Evolutionary conservation across 2,113 vertebrate genomes (phyloP).

Genomic region (Myrmecobius fasciatus): DNA sequence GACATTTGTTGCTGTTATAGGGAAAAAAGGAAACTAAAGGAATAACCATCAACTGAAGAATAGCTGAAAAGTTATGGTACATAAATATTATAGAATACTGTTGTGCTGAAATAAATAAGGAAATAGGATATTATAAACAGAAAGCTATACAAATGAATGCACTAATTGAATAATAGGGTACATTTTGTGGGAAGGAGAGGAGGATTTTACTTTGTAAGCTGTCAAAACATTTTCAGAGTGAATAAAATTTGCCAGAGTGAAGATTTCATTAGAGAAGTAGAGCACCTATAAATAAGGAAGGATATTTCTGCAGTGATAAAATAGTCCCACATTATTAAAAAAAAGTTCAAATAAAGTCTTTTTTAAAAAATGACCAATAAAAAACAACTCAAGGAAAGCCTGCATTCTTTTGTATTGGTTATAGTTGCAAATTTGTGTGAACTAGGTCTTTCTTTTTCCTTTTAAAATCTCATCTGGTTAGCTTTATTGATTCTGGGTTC

Average conservation of each 20-base stretch:
- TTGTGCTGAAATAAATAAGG: neutral
- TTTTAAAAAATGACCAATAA: neutral
- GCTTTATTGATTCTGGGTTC: slow-evolving; percentile 70
- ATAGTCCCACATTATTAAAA: slow-evolving; percentile 36
- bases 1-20: neutral
- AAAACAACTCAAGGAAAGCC: slow-evolving; percentile 46
- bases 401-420: slow-evolving; percentile 57
- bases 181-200: slow-evolving; percentile 43
- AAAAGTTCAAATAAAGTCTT: slow-evolving; percentile 35
- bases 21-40: neutral
- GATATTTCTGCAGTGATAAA: slow-evolving; percentile 45
- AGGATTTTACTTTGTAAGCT: slow-evolving; percentile 50
- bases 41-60: neutral
- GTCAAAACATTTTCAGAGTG: slow-evolving; percentile 28
- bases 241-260: slow-evolving; percentile 12
- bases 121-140: neutral
- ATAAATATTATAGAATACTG: neutral
- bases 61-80: neutral
- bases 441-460: slow-evolving; percentile 66
- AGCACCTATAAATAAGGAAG: slow-evolving; percentile 51
- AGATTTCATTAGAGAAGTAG: slow-evolving; percentile 30
- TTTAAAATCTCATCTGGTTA: slow-evolving; percentile 65
- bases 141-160: neutral
- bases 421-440: slow-evolving; percentile 63
- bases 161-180: slow-evolving; percentile 1